These are phyloP conservation scores for Oncorhynchus keta DNA, from an alignment of 2,113 vertebrate genomes.

Conservation along the genomic window DNA sequence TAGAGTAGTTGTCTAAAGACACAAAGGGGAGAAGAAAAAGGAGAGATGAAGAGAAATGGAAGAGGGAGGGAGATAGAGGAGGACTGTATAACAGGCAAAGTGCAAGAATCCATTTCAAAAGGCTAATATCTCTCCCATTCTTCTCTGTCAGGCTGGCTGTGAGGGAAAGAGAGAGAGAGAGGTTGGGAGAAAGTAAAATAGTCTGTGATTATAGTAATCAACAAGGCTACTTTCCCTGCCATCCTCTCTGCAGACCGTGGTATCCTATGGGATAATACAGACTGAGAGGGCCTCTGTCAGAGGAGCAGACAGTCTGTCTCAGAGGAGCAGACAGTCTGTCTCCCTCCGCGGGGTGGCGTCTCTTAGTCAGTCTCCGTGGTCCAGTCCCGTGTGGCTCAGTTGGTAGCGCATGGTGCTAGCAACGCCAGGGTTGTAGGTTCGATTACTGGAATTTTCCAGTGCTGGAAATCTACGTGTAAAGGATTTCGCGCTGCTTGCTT, in stretches of 20 bases:
- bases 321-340: not conserved
- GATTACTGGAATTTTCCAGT: no score
- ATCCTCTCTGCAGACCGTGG: no score
- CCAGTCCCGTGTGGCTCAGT: no score
- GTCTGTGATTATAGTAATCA: no score
- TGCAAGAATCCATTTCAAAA: no score
- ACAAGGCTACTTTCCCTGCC: no score
- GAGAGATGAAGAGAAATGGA: not conserved
- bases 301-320: not conserved
- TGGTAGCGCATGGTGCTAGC: no score
- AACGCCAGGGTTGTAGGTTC: no score
- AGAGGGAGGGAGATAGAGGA: not conserved
- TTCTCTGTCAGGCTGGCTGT: not conserved
- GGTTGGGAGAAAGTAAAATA: not conserved
- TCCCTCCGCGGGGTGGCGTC: not conserved
- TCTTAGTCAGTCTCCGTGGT: not conserved
- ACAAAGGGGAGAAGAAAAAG: not conserved
- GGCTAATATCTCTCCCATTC: no score
- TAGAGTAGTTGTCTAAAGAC: not conserved
- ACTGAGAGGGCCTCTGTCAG: not conserved
- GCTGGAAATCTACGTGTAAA: no score
- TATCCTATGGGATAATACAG: no score
- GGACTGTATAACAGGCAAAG: not conserved
- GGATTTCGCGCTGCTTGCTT: no score
- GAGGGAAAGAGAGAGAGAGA: not conserved